Evolutionary conservation across 2,113 vertebrate genomes (phyloP).

Genomic region (Sorex araneus): DNA sequence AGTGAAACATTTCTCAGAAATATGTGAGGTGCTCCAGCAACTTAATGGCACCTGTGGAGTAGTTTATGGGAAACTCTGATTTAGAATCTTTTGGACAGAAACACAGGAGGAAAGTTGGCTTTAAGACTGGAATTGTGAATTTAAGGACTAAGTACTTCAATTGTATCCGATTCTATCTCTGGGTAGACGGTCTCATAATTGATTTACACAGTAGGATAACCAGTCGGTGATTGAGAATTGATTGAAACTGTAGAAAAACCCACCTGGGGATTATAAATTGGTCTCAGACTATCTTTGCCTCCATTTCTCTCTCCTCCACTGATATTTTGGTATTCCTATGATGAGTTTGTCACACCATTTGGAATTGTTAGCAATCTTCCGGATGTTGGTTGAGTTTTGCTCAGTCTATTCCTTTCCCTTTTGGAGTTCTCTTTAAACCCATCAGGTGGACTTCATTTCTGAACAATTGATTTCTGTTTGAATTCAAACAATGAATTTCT

Average conservation of each 20-base stretch:
- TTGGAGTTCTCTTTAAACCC: too few relatives aligned
- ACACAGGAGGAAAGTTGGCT: neutral
- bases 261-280: neutral
- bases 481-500: too few relatives aligned
- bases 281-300: neutral
- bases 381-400: too few relatives aligned
- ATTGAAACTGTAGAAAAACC: neutral
- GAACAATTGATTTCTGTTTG: too few relatives aligned
- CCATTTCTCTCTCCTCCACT: neutral
- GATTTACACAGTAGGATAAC: too few relatives aligned
- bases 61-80: neutral
- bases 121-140: neutral
- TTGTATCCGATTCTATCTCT: neutral
- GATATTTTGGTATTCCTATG: neutral
- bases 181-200: neutral
- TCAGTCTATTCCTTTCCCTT: too few relatives aligned
- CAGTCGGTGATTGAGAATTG: neutral
- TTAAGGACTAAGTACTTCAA: neutral
- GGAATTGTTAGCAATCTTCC: neutral
- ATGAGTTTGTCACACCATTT: too few relatives aligned
- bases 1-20: too few relatives aligned
- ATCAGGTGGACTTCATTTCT: too few relatives aligned
- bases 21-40: too few relatives aligned
- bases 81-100: neutral
- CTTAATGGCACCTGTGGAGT: too few relatives aligned